Base-by-base conservation (phyloP, 64 coral and sea anemone species). In the Cladopsammia gracilis region DNA sequence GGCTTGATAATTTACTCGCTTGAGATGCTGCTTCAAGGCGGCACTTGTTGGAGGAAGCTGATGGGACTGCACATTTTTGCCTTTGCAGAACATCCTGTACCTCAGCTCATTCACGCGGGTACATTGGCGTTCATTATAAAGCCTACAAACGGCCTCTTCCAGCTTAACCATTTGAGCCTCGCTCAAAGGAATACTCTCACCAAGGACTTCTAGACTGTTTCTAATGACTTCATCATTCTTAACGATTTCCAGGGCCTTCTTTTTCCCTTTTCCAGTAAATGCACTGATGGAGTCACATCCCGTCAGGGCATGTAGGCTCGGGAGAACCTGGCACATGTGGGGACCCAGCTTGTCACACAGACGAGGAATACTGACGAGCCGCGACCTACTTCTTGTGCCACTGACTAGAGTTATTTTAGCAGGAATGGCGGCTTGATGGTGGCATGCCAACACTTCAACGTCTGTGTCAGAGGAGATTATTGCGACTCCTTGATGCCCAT, bases 81-180 rank as follows among this genome's bases (percentile, higher is more conserved):
- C n/a, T n/a, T n/a, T n/a, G n/a, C n/a, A n/a, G n/a, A n/a, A n/a
- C n/a, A n/a, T n/a, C n/a, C n/a, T n/a, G n/a, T n/a, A 87, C 45
- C 90, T 60, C 14, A 93, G 83, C 20, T 93, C 59, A 78, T 93
- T 56, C 47, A 87, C 73, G 58, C 49, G 67, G 42, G 23, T 93
- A 25, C 54, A 91, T 48, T 25, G 43, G 23, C 48, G 73, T 48
- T 86, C 72, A 54, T 72, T 77, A 48, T 87, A 87, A 52, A 79
- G 43, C 18, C 56, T 77, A 73, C 91, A 87, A 48, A 93, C 83
- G 10, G 58, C 7, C 19, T 57, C 6, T 61, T 82, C 51, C 4
- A 80, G 4, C 24, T 58, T 19, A 14, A 7, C 6, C 22, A 80
- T 7, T 10, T 80, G 4, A 49, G 57, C 53, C 42, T 82, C 78